phyloP scores from a whole-genome alignment of 2,797 vertebrate genomes.

The Helicolenus hilgendorfi region DNA sequence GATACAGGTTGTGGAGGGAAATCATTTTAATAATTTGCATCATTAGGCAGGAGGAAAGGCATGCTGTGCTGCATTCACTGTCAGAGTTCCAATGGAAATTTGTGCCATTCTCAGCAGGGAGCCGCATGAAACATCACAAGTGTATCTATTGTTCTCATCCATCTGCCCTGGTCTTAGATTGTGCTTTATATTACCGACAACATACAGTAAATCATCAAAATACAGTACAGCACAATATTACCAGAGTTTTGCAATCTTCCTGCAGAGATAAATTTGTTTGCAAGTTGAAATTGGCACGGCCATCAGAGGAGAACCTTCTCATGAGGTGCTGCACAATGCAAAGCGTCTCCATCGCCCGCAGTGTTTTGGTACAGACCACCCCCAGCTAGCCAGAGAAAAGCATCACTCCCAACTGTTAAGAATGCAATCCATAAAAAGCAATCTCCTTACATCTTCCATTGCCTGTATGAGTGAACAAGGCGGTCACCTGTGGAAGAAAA shows the following conservation, averaged over 20 bases:
- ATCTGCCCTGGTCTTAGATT: background rate
- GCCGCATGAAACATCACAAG: conserved; percentile 8
- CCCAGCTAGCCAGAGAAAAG: background rate
- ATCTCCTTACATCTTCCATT: conserved; percentile 50
- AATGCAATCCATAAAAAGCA: conserved; percentile 62
- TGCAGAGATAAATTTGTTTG: conserved; percentile 7
- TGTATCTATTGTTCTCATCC: background rate
- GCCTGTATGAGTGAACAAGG: conserved; percentile 29
- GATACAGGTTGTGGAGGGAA: conserved; percentile 68
- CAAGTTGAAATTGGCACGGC: conserved; percentile 17
- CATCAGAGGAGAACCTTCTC: conserved; percentile 39
- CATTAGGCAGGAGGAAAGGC: conserved; percentile 59
- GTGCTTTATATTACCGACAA: conserved; percentile 17
- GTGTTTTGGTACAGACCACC: background rate
- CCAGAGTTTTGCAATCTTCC: conserved; percentile 1
- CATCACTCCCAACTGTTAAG: background rate
- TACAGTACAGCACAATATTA: background rate
- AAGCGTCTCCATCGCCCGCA: conserved; percentile 5
- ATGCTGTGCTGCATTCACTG: conserved; percentile 43
- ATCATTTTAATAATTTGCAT: conserved; percentile 78
- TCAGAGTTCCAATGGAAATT: conserved; percentile 38
- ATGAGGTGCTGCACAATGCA: conserved; percentile 8
- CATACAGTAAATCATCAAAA: conserved; percentile 7
- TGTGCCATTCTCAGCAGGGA: conserved; percentile 49
- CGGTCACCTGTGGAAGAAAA: conserved; percentile 68